A percentile compares a stretch with the other conserved stretches of the same genome.
Conservation (phyloP, 2,113 vertebrate species). For the Calypte anna region DNA sequence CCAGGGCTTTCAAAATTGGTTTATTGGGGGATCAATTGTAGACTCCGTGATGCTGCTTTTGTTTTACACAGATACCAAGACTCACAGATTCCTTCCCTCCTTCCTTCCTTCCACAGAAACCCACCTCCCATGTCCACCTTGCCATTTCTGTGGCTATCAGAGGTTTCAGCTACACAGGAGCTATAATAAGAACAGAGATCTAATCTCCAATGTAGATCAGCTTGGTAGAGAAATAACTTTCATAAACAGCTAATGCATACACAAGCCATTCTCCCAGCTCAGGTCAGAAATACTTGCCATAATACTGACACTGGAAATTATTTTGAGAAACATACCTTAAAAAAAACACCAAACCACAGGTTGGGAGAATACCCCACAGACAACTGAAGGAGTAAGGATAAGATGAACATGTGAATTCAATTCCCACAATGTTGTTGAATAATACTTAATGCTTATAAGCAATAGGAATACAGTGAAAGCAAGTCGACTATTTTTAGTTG, state of each 20-base stretch:
- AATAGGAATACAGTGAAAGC: not conserved
- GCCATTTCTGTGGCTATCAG: not conserved
- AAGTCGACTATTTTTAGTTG: not conserved
- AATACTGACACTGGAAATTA: not conserved
- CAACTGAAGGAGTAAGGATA: not conserved
- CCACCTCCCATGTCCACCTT: not conserved
- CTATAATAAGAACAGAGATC: not conserved
- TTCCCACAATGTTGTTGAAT: not conserved
- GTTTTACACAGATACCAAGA: constrained; percentile 31
- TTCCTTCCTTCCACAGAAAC: not conserved
- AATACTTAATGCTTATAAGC: not conserved
- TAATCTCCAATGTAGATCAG: not conserved
- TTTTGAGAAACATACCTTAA: not conserved
- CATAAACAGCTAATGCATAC: not conserved
- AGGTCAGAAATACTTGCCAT: not conserved
- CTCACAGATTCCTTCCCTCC: not conserved
- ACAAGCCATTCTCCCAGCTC: not conserved
- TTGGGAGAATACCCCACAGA: not conserved
- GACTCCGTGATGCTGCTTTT: constrained; percentile 22
- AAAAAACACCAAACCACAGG: not conserved
- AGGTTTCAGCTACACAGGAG: not conserved
- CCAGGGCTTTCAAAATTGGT: constrained; percentile 9
- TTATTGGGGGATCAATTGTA: constrained; percentile 59
- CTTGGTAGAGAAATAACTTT: not conserved
- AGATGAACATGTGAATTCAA: not conserved